A percentile compares a stretch with the other conserved stretches of the same genome.
Conservation (phyloP, 2,797 vertebrate species). For the Falco rusticolus region DNA sequence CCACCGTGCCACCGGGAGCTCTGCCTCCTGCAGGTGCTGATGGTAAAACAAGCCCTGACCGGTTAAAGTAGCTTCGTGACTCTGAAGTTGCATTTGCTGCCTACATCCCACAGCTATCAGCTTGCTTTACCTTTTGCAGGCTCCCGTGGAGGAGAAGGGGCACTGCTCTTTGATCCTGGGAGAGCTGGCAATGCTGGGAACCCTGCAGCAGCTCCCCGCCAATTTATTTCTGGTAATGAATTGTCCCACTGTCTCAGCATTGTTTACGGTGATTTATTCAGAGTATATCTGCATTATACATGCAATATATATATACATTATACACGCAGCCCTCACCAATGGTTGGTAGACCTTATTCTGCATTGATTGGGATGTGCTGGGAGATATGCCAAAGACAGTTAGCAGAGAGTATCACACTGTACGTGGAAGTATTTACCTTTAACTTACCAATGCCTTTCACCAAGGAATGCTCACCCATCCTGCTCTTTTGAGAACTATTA, state of each 20-base stretch:
- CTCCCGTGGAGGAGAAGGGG: background rate
- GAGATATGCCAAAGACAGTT: background rate
- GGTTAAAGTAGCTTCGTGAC: background rate
- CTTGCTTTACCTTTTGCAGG: background rate
- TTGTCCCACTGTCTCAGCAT: background rate
- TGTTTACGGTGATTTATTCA: background rate
- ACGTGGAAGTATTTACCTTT: background rate
- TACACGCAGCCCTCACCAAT: background rate
- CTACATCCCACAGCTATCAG: background rate
- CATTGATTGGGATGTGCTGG: slow-evolving; percentile 3
- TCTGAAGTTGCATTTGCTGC: background rate
- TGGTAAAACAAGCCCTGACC: background rate
- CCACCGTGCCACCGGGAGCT: background rate
- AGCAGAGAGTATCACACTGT: background rate
- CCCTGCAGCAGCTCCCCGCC: background rate
- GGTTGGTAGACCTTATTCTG: background rate
- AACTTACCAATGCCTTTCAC: background rate
- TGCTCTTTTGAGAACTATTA: background rate
- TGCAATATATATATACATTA: background rate
- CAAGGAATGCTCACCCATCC: background rate
- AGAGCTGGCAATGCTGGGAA: background rate
- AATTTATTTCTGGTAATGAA: background rate
- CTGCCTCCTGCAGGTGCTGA: background rate
- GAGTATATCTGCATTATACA: slow-evolving; percentile 6
- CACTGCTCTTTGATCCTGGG: background rate